phyloP scores from a whole-genome alignment of 2,113 vertebrate species.

The Anoplopoma fimbria region DNA sequence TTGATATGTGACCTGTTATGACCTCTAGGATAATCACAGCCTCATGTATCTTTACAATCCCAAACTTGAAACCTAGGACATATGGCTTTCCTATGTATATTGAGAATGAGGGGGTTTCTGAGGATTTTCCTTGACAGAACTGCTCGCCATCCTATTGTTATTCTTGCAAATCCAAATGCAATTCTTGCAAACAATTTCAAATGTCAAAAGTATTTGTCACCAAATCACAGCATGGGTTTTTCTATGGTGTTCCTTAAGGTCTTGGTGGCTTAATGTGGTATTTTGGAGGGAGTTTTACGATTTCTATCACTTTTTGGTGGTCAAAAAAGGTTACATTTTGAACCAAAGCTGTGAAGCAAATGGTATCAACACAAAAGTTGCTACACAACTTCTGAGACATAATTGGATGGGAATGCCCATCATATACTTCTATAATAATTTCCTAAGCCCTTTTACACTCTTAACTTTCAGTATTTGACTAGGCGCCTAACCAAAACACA shows the following conservation, averaged over 20 bases:
- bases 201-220: too few species aligned
- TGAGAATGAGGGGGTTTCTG: not conserved
- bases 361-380: not conserved
- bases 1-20: not conserved
- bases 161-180: too few species aligned
- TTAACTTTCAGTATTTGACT: not conserved
- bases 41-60: not conserved
- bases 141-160: not conserved
- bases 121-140: not conserved
- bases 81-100: not conserved
- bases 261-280: not conserved
- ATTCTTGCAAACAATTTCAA: too few species aligned
- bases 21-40: not conserved
- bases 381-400: not conserved
- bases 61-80: not conserved
- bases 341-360: not conserved
- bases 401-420: not conserved
- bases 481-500: not conserved
- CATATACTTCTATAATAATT: not conserved
- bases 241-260: not conserved
- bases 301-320: not conserved
- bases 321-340: not conserved
- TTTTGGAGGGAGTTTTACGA: not conserved
- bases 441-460: not conserved
- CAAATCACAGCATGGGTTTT: not conserved